A percentile compares a stretch with the other conserved stretches of the same genome.
Conservation (phyloP, 35 echinoderm and acorn worm species). For the Hemicentrotus pulcherrimus region DNA sequence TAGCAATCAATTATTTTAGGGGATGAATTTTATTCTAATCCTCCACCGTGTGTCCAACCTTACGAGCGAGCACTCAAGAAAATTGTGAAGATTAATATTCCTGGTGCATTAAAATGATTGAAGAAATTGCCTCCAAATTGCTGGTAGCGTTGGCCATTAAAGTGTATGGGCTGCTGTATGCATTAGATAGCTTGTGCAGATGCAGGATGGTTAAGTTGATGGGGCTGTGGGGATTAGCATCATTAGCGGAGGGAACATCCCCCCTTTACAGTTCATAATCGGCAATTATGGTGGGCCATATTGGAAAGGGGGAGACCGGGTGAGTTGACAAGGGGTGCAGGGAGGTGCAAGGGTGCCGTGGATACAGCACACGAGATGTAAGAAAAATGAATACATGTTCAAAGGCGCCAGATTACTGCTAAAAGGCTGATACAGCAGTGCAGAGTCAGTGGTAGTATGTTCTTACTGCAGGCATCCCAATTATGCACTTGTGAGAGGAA, state of each 20-base stretch:
- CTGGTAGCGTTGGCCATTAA: conserved; percentile 7
- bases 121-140: conserved; percentile 1
- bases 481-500: neutral
- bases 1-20: neutral
- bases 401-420: too few relatives aligned
- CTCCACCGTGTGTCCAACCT: neutral
- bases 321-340: neutral
- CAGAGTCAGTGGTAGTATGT: neutral
- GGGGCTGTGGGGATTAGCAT: neutral
- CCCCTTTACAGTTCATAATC: conserved; percentile 10
- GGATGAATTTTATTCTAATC: neutral
- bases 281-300: neutral
- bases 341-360: neutral
- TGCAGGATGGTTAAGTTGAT: neutral
- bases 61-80: neutral
- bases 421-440: too few relatives aligned
- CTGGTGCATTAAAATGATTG: conserved; percentile 18
- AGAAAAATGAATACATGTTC: neutral
- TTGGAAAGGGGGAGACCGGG: neutral
- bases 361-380: neutral
- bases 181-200: conserved; percentile 3
- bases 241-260: neutral
- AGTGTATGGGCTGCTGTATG: neutral
- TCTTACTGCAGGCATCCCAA: neutral
- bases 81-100: conserved; percentile 20